phyloP scores from a whole-genome alignment of 2,113 vertebrate species.

The Nycticryphes semicollaris region DNA sequence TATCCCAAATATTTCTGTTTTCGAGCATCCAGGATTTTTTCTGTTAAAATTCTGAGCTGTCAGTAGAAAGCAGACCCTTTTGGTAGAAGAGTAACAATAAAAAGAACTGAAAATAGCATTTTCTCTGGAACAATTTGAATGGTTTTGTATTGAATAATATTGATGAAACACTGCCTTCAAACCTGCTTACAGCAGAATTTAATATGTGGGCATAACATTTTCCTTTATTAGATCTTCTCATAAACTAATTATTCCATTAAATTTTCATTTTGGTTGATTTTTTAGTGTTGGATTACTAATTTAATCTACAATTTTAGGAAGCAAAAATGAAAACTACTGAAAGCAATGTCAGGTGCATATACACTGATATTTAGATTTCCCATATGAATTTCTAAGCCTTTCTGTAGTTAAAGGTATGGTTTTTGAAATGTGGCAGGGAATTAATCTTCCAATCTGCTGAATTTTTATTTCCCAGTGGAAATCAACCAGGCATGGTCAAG shows the following conservation, averaged over 20 bases:
- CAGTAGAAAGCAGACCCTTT: not conserved
- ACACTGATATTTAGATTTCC: not conserved
- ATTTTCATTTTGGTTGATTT: not conserved
- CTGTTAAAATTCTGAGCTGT: not conserved
- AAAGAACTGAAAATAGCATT: not conserved
- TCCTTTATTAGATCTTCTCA: not conserved
- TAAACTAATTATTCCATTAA: not conserved
- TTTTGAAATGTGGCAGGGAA: constrained; percentile 31
- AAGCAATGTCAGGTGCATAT: not conserved
- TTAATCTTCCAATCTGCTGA: constrained; percentile 15
- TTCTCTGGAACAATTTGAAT: not conserved
- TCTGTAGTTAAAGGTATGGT: not conserved
- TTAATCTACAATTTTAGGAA: not conserved
- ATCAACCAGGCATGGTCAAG: constrained; percentile 9
- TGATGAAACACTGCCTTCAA: not conserved
- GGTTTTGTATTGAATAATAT: not conserved
- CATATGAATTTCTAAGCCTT: constrained; percentile 9
- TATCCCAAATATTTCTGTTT: not conserved
- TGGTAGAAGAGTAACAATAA: not conserved
- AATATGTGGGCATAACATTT: not conserved
- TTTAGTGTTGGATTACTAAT: not conserved
- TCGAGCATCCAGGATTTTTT: not conserved
- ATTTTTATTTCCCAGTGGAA: constrained; percentile 64
- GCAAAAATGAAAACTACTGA: not conserved
- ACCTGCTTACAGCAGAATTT: not conserved